These are phyloP conservation scores for Choloepus didactylus DNA, from an alignment of 2,797 vertebrate genomes.

Conservation along the genomic window DNA sequence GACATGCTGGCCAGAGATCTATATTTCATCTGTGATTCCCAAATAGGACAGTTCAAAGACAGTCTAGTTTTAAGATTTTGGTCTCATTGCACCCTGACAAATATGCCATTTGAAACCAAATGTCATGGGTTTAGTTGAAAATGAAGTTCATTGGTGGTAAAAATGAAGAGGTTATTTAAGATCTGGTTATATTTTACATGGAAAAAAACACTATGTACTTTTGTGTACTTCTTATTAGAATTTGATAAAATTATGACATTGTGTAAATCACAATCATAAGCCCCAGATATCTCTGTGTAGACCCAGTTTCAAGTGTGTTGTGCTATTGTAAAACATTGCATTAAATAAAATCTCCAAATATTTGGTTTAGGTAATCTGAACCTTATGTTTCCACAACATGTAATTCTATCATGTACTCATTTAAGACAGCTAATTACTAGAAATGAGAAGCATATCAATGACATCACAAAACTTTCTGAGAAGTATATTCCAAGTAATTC, in stretches of 20 bases:
- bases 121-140: not conserved
- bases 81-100: not conserved
- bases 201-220: not conserved
- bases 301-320: not conserved
- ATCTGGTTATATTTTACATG: not conserved
- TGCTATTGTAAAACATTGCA: not conserved
- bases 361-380: not conserved
- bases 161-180: not conserved
- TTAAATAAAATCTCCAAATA: not conserved
- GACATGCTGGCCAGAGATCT: not conserved
- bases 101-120: not conserved
- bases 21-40: not conserved
- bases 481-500: not conserved
- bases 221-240: not conserved
- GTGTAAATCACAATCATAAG: not conserved
- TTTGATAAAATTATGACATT: not conserved
- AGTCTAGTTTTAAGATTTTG: not conserved
- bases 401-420: not conserved
- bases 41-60: not conserved
- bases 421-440: slow-evolving; percentile 7
- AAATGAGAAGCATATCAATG: not conserved
- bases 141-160: not conserved
- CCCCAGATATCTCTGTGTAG: not conserved
- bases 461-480: not conserved
- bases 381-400: not conserved